Evolutionary conservation across 2,113 vertebrate species (phyloP).

Genomic region (Campylomormyrus tamandua): DNA sequence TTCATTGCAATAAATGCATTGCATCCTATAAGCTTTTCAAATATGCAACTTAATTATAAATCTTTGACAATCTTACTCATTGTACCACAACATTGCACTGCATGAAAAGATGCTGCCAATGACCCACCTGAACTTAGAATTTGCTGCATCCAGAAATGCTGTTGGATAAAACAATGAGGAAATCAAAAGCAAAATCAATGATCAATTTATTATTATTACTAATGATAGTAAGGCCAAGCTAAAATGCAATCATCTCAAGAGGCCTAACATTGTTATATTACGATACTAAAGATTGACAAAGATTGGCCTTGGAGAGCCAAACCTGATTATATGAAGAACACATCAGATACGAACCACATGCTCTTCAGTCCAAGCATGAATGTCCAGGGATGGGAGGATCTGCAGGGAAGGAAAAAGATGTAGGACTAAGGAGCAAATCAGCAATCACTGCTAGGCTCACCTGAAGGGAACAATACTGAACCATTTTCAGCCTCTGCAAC

Average conservation of each 20-base stretch:
- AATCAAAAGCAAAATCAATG: background rate
- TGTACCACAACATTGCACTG: background rate
- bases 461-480: background rate
- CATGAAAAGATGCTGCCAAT: constrained; percentile 18
- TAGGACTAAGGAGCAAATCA: background rate
- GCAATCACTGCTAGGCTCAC: background rate
- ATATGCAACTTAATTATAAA: background rate
- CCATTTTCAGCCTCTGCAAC: background rate
- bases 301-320: background rate
- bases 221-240: background rate
- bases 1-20: background rate
- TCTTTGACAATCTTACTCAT: background rate
- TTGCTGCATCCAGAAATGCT: constrained; percentile 95
- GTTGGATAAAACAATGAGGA: constrained; percentile 41
- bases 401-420: constrained; percentile 59
- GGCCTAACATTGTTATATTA: background rate
- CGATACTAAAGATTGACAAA: background rate
- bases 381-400: constrained; percentile 92
- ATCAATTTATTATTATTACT: no score
- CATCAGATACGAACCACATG: constrained; percentile 82
- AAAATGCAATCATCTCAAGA: background rate
- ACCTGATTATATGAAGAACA: background rate
- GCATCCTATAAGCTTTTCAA: background rate
- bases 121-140: constrained; percentile 80
- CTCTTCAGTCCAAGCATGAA: constrained; percentile 88